phyloP scores from a whole-genome alignment of 2,113 vertebrate genomes.

The Asarcornis scutulata region DNA sequence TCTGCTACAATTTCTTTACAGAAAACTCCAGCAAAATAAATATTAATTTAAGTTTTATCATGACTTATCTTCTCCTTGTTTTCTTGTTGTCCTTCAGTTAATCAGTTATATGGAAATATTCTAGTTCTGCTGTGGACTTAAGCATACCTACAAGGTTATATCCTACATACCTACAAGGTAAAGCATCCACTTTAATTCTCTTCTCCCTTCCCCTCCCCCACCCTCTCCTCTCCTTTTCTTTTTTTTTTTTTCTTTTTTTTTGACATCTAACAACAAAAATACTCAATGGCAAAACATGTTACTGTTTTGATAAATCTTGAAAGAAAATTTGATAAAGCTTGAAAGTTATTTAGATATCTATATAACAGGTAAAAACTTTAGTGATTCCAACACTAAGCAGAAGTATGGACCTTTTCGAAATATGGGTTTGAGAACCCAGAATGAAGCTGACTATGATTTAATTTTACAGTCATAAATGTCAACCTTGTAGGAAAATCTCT shows the following conservation, averaged over 20 bases:
- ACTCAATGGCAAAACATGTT: not conserved
- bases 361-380: not conserved
- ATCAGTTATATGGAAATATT: not conserved
- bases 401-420: not conserved
- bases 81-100: not conserved
- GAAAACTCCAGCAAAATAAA: not conserved
- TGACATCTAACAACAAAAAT: not conserved
- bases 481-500: not conserved
- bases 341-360: not conserved
- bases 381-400: not conserved
- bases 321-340: not conserved
- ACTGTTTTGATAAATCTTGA: not conserved
- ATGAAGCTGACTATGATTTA: not conserved
- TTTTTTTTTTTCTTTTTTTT: too few relatives aligned
- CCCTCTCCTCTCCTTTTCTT: too few relatives aligned
- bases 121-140: fast-evolving
- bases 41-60: not conserved
- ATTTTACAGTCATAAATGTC: not conserved
- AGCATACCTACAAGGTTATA: not conserved
- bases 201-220: too few relatives aligned
- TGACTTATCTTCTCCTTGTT: not conserved
- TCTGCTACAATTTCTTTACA: not conserved
- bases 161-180: not conserved
- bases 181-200: not conserved
- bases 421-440: fast-evolving